phyloP scores from a whole-genome alignment of 2,888 invertebrate genomes.

The Dryococelus australis region DNA sequence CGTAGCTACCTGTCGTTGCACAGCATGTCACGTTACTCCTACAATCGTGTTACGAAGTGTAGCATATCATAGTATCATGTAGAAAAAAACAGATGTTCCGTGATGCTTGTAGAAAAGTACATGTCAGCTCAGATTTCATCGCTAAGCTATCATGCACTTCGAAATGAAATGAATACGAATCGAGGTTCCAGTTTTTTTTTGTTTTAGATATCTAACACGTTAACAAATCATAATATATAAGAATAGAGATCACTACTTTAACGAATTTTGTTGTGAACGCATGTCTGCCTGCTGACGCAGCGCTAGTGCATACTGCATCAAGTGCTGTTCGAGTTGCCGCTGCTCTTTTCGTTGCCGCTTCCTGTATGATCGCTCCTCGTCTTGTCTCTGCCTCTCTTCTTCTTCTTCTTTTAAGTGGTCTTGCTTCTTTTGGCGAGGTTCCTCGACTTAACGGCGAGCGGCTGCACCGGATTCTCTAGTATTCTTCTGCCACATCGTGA shows the following conservation, averaged over 20 bases:
- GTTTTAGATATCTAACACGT: no score
- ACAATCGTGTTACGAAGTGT: no score
- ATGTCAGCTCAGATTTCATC: no score
- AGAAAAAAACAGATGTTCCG: no score
- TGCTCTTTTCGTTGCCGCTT: not conserved
- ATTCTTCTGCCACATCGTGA: not conserved
- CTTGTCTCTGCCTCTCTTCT: not conserved
- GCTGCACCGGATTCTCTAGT: not conserved
- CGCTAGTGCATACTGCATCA: not conserved
- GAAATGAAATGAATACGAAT: no score
- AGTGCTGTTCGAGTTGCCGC: not conserved
- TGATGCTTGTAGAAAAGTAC: no score
- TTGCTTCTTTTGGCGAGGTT: not conserved
- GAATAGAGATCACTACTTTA: not conserved
- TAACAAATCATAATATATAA: not conserved
- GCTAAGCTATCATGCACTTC: no score
- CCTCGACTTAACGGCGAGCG: not conserved
- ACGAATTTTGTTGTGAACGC: not conserved
- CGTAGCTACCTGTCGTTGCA: no score
- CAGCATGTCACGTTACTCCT: no score
- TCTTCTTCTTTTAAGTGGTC: not conserved
- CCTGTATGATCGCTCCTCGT: not conserved
- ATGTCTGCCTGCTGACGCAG: not conserved
- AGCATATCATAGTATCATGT: no score
- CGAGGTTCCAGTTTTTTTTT: no score